Evolutionary conservation across 1,140 invertebrate species (phyloP).

Genomic region (Aphelenchoides avenae): DNA sequence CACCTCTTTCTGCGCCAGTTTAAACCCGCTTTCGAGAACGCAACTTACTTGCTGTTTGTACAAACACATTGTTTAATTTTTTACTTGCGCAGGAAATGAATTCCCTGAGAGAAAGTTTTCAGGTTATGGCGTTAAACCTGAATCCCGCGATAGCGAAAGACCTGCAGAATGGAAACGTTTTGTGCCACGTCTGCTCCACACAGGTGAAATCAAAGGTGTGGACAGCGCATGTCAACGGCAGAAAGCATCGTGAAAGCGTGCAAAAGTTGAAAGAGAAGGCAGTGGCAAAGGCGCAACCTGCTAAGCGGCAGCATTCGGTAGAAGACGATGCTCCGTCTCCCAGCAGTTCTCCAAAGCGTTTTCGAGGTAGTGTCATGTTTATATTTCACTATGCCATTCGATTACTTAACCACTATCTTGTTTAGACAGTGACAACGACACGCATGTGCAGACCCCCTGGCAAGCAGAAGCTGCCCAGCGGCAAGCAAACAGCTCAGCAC

Average conservation of each 20-base stretch:
- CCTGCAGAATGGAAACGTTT: conserved; percentile 27
- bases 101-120: too few relatives aligned
- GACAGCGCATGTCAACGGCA: conserved; percentile 23
- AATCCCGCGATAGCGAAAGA: too few relatives aligned
- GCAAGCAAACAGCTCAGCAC: neutral
- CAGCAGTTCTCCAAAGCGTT: neutral
- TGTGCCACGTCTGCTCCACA: conserved; percentile 23
- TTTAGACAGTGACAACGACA: conserved; percentile 3
- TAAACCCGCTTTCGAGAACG: too few relatives aligned
- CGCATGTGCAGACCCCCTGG: conserved; percentile 13
- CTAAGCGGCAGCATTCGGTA: neutral
- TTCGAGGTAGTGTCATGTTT: too few relatives aligned
- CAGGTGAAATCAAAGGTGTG: conserved; percentile 24
- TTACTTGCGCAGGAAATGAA: too few relatives aligned
- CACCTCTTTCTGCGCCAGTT: too few relatives aligned
- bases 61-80: too few relatives aligned
- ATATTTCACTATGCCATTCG: neutral
- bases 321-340: neutral
- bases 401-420: neutral
- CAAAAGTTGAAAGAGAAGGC: conserved; percentile 11
- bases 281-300: neutral
- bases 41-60: too few relatives aligned
- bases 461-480: conserved; percentile 9
- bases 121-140: too few relatives aligned
- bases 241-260: conserved; percentile 27